Evolutionary conservation across 2,888 invertebrate genomes (phyloP).

Genomic region (Chaetogeoica ovagalla): DNA sequence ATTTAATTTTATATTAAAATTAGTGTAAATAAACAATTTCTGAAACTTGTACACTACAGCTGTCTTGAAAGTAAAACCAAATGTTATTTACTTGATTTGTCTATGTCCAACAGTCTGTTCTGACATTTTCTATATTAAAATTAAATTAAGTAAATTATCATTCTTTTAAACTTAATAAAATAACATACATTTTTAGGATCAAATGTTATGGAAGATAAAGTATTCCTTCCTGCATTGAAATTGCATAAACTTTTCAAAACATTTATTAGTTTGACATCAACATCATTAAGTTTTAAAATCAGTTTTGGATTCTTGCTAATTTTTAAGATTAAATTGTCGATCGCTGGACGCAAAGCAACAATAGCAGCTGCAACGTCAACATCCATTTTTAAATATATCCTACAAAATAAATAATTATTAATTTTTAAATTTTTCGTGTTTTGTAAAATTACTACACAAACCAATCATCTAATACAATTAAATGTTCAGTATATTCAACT

Average conservation of each 20-base stretch:
- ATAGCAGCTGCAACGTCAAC: conserved; percentile 77
- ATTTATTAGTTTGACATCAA: conserved; percentile 70
- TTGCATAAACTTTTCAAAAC: conserved; percentile 76
- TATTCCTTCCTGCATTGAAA: conserved; percentile 71
- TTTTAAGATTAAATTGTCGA: conserved; percentile 81
- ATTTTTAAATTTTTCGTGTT: neutral
- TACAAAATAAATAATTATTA: conserved; percentile 55
- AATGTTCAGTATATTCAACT: neutral
- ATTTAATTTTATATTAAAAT: no score
- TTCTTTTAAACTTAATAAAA: neutral
- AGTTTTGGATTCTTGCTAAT: conserved; percentile 79
- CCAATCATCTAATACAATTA: conserved; percentile 38
- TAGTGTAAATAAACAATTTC: no score
- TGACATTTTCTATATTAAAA: neutral
- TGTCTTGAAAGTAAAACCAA: neutral
- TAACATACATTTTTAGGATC: neutral
- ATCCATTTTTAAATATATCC: conserved; percentile 84
- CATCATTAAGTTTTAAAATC: conserved; percentile 67
- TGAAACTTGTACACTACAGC: no score
- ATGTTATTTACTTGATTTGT: neutral
- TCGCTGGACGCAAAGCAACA: conserved; percentile 82
- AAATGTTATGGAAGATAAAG: conserved; percentile 6
- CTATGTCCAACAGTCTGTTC: neutral
- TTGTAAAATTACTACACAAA: conserved; percentile 1
- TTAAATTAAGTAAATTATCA: neutral